Evolutionary conservation across 2,113 vertebrate species (phyloP).

Genomic region (Hiodon alosoides): DNA sequence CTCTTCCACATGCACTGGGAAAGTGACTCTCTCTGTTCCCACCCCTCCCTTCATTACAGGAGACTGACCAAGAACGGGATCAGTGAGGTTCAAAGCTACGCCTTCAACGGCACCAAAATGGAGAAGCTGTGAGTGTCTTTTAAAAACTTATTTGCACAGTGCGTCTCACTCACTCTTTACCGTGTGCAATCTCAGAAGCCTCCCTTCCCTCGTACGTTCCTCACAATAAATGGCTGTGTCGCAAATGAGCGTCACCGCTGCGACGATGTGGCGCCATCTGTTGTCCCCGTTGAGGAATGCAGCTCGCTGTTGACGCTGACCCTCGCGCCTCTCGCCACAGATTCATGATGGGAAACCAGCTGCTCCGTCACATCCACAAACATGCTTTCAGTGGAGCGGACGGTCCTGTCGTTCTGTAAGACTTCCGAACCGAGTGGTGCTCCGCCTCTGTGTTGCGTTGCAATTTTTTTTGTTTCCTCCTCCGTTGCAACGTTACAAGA

Average conservation of each 20-base stretch:
- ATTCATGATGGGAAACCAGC: conserved; percentile 78
- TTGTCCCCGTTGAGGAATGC: background rate
- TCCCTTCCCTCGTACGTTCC: background rate
- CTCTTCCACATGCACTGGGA: background rate
- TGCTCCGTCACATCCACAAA: conserved; percentile 74
- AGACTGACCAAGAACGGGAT: conserved; percentile 89
- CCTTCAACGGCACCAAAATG: conserved; percentile 88
- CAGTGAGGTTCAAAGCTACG: conserved; percentile 77
- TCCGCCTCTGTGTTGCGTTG: background rate
- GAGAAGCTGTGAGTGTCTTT: conserved; percentile 69
- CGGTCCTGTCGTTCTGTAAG: conserved; percentile 85
- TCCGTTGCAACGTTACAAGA: background rate
- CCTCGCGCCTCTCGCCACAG: conserved; percentile 51
- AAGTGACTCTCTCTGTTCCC: background rate
- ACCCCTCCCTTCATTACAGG: conserved; percentile 58
- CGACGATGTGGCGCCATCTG: too few relatives aligned
- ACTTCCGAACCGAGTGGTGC: conserved; percentile 30
- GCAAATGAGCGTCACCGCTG: background rate
- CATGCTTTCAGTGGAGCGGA: conserved; percentile 82
- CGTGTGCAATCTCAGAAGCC: too few relatives aligned
- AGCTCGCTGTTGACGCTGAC: background rate
- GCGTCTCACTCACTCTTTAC: background rate
- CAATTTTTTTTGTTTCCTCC: background rate
- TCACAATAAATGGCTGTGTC: background rate
- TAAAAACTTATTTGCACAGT: background rate